Evolutionary conservation across 2,797 vertebrate genomes (phyloP).

Genomic region (Halcyon smyrnensis): DNA sequence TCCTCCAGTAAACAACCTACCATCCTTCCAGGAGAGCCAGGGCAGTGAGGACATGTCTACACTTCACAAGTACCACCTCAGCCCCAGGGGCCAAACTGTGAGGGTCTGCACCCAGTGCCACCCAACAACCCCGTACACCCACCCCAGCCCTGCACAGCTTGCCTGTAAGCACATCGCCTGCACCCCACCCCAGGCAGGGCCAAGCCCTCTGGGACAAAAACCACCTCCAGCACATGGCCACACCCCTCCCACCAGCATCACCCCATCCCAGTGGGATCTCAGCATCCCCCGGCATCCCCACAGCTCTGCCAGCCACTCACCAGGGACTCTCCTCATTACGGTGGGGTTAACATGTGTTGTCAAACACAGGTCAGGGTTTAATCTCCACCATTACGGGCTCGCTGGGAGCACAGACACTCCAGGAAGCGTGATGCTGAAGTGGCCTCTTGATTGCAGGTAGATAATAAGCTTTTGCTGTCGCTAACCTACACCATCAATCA

Average conservation of each 20-base stretch:
- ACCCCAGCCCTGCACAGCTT: not conserved
- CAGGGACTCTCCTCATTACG: not conserved
- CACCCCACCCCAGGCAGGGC: not conserved
- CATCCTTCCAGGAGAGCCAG: not conserved
- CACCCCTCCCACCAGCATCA: fast-evolving
- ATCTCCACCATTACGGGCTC: conserved; percentile 23
- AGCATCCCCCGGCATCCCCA: not conserved
- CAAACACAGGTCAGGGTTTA: conserved; percentile 65
- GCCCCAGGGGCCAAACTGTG: not conserved
- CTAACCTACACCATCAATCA: not conserved
- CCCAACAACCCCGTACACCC: not conserved
- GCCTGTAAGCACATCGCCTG: not conserved
- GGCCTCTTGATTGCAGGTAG: conserved; percentile 55
- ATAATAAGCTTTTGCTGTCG: conserved; percentile 44
- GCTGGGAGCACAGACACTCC: not conserved
- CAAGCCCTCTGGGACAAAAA: not conserved
- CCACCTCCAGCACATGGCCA: fast-evolving
- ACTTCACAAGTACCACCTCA: fast-evolving
- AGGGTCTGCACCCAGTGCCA: not conserved
- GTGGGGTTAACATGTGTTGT: not conserved
- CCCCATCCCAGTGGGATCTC: fast-evolving
- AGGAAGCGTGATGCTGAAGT: not conserved
- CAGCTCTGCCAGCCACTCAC: not conserved
- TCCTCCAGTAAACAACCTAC: not conserved
- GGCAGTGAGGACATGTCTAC: fast-evolving